Evolutionary conservation across 2,888 invertebrate genomes (phyloP).

Genomic region (Monoplex corrugatus): DNA sequence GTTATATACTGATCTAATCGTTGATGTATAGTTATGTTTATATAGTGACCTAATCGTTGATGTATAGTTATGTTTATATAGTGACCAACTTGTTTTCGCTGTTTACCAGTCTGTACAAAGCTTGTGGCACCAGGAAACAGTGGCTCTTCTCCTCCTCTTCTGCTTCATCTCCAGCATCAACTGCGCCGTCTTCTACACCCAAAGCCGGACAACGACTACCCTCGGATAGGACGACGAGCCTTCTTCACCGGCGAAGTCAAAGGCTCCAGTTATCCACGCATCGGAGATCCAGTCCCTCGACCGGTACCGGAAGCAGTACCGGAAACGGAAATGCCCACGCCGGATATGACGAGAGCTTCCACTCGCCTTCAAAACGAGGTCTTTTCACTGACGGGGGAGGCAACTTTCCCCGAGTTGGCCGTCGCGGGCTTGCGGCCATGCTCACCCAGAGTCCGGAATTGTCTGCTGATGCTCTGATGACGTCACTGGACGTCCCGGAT

Average conservation of each 20-base stretch:
- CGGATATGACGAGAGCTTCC: background rate
- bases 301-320: background rate
- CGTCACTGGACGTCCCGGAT: constrained; percentile 16
- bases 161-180: constrained; percentile 48
- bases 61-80: background rate
- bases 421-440: too few relatives aligned
- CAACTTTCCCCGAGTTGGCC: background rate
- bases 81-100: too few relatives aligned
- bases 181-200: constrained; percentile 61
- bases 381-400: constrained; percentile 2
- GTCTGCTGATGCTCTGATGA: background rate
- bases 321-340: background rate
- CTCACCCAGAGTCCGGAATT: background rate
- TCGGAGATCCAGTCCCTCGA: constrained; percentile 52
- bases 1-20: background rate
- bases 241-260: constrained; percentile 53
- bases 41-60: background rate
- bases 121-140: background rate
- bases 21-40: background rate
- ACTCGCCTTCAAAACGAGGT: background rate
- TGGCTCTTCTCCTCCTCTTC: constrained; percentile 35
- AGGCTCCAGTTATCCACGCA: constrained; percentile 57
- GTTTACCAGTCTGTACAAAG: too few relatives aligned
- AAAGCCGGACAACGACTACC: constrained; percentile 61
- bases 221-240: constrained; percentile 58